These are phyloP conservation scores for Chelonus formosanus DNA, from an alignment of 2,888 invertebrate species.

Conservation along the genomic window DNA sequence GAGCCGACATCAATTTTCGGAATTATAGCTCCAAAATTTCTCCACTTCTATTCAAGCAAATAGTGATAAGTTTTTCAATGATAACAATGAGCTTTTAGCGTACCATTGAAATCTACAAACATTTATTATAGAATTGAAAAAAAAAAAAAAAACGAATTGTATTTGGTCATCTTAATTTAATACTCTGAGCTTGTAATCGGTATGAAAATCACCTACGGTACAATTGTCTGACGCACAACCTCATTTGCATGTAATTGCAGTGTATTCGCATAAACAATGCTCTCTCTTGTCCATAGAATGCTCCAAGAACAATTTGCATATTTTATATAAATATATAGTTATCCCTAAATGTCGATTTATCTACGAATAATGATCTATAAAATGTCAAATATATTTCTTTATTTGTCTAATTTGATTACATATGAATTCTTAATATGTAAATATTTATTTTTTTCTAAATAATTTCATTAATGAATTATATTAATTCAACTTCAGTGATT, in stretches of 20 bases:
- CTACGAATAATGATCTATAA: no score
- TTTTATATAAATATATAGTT: not conserved
- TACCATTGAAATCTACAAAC: no score
- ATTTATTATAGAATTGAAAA: not conserved
- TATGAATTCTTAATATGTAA: not conserved
- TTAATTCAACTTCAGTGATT: no score
- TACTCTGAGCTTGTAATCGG: not conserved
- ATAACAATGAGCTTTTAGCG: no score
- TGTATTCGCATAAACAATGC: constrained; percentile 5
- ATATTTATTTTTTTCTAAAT: not conserved
- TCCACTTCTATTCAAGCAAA: no score
- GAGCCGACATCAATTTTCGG: constrained; percentile 13
- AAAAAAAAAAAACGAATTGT: not conserved
- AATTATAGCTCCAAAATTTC: not conserved
- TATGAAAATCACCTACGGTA: constrained; percentile 4
- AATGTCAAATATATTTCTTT: not conserved
- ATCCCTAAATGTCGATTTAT: constrained; percentile 6
- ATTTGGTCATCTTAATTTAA: constrained; percentile 1
- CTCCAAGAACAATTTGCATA: not conserved
- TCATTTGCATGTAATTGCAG: constrained; percentile 15
- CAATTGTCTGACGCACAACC: not conserved
- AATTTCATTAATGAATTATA: no score
- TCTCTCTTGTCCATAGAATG: not conserved
- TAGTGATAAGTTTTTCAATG: no score
- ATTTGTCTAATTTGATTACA: not conserved